phyloP scores from a whole-genome alignment of 2,797 vertebrate species.

The Buphagus erythrorhynchus region DNA sequence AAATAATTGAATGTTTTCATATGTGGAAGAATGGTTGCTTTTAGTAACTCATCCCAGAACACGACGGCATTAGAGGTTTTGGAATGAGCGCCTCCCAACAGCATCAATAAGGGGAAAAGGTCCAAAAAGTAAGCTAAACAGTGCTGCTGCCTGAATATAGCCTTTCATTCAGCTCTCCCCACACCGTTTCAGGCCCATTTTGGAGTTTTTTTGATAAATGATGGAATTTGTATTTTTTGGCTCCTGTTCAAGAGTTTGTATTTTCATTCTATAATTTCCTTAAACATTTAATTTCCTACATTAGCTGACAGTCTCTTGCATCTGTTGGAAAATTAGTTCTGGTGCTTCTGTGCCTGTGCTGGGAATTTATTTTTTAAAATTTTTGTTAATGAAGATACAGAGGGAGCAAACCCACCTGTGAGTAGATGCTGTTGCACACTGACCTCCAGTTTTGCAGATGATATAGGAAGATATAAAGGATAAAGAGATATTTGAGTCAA shows the following conservation, averaged over 20 bases:
- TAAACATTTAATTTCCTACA: constrained; percentile 69
- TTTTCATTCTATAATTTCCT: constrained; percentile 65
- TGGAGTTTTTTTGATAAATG: constrained; percentile 54
- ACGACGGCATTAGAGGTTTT: constrained; percentile 49
- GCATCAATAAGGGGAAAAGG: constrained; percentile 71
- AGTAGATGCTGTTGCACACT: not conserved
- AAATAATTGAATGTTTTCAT: constrained; percentile 59
- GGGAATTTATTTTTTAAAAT: not conserved
- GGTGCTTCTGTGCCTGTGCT: constrained; percentile 11
- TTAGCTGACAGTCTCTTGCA: constrained; percentile 37
- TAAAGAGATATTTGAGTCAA: not conserved
- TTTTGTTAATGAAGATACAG: not conserved
- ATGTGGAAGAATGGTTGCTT: constrained; percentile 62
- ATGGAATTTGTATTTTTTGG: constrained; percentile 66
- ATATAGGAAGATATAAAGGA: not conserved
- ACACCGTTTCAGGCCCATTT: not conserved
- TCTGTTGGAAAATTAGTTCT: constrained; percentile 47
- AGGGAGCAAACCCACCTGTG: rapidly evolving
- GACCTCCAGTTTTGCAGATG: not conserved
- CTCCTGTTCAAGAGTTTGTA: constrained; percentile 27
- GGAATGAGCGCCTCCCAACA: constrained; percentile 60
- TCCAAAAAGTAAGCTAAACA: constrained; percentile 70
- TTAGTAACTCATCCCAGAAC: constrained; percentile 69
- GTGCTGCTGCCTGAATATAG: constrained; percentile 61
- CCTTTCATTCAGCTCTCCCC: constrained; percentile 63